Percentiles rank a stretch among this genome's conserved stretches.
phyloP scores from a whole-genome alignment of 2,797 vertebrate genomes.

The Delichon dasypus region DNA sequence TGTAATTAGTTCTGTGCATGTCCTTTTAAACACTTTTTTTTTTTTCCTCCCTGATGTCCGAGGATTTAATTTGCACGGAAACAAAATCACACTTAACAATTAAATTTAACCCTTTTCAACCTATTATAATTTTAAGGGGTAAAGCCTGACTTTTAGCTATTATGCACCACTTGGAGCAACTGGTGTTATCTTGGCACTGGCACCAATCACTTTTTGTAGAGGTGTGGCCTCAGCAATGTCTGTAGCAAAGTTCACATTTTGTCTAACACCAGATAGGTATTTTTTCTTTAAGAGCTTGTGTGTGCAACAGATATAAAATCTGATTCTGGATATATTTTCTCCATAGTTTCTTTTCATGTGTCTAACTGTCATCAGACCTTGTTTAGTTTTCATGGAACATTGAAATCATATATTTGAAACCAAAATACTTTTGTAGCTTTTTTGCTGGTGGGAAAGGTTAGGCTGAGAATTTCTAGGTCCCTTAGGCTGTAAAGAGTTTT shows the following conservation, averaged over 20 bases:
- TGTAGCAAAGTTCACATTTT: neutral
- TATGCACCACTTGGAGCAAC: neutral
- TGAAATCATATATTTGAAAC: slow-evolving; percentile 18
- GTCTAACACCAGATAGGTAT: neutral
- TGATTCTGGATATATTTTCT: neutral
- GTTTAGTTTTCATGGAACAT: neutral
- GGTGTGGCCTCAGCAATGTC: neutral
- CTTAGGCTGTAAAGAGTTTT: slow-evolving; percentile 47
- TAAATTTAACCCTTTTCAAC: neutral
- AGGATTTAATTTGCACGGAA: neutral
- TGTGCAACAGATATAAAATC: neutral
- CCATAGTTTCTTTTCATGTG: neutral
- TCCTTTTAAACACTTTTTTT: neutral
- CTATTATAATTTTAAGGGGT: neutral
- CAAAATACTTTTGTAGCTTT: slow-evolving; percentile 12
- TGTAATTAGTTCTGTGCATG: rapidly evolving
- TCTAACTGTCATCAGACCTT: neutral
- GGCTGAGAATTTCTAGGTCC: slow-evolving; percentile 32
- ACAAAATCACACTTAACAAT: neutral
- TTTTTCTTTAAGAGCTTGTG: neutral
- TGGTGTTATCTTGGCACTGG: neutral
- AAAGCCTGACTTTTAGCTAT: neutral
- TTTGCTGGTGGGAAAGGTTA: slow-evolving; percentile 37
- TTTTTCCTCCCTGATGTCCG: neutral
- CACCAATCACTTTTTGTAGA: neutral